Evolutionary conservation across 2,797 vertebrate genomes (phyloP).

Genomic region (Menidia menidia): DNA sequence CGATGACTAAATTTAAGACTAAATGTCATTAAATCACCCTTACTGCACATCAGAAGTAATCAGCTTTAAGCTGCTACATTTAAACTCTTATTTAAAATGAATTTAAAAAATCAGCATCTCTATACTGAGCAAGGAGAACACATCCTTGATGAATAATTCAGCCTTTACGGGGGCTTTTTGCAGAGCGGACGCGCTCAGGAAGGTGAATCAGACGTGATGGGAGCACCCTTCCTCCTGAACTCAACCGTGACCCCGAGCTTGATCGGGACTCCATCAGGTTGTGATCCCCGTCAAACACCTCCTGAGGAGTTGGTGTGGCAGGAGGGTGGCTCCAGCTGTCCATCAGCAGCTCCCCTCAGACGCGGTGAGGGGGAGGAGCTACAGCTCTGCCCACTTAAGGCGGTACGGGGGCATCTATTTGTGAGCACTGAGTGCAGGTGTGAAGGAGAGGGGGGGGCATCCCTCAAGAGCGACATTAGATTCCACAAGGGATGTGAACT

Average conservation of each 20-base stretch:
- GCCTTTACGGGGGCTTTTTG: slow-evolving; percentile 40
- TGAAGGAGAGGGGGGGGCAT: slow-evolving; percentile 32
- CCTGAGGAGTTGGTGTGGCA: slow-evolving; percentile 17
- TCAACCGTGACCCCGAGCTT: slow-evolving; percentile 63
- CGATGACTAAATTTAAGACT: no score
- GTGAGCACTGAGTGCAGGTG: slow-evolving; percentile 17
- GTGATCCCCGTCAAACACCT: slow-evolving; percentile 9
- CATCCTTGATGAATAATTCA: slow-evolving; percentile 72
- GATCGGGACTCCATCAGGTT: slow-evolving; percentile 30
- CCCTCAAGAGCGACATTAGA: slow-evolving; percentile 50
- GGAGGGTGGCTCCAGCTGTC: slow-evolving; percentile 61
- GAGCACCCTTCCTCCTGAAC: slow-evolving; percentile 63
- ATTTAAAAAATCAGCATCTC: no score
- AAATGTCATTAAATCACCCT: no score
- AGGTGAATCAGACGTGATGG: slow-evolving; percentile 69
- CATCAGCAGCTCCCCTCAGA: slow-evolving; percentile 71
- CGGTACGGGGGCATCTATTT: slow-evolving; percentile 41
- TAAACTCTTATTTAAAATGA: no score
- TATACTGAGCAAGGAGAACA: slow-evolving; percentile 29
- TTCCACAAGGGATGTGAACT: slow-evolving; percentile 58
- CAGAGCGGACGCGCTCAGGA: slow-evolving; percentile 52
- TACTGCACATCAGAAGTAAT: no score
- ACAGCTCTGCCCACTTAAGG: slow-evolving; percentile 62
- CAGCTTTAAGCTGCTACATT: no score
- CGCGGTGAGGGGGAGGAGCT: slow-evolving; percentile 47